phyloP scores from a whole-genome alignment of 2,113 vertebrate species.

The Chloroceryle aenea region DNA sequence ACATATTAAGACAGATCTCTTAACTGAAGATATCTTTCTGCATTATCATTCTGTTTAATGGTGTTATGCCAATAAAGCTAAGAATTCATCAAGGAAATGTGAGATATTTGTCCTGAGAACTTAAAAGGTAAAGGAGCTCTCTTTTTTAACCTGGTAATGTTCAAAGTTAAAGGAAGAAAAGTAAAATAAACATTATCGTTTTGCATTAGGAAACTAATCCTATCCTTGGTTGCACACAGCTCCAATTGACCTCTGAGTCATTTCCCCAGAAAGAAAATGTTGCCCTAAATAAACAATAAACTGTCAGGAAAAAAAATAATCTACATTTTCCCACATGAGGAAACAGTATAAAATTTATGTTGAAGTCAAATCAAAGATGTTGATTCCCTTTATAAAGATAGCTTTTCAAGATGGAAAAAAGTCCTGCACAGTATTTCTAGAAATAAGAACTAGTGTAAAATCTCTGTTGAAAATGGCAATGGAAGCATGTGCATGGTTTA shows the following conservation, averaged over 20 bases:
- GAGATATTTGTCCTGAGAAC: not conserved
- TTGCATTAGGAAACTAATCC: not conserved
- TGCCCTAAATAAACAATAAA: not conserved
- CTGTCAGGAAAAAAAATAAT: not conserved
- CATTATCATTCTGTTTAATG: not conserved
- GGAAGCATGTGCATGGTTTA: not conserved
- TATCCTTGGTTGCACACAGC: not conserved
- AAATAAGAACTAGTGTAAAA: not conserved
- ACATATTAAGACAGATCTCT: not conserved
- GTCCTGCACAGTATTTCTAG: not conserved
- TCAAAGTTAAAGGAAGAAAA: conserved; percentile 15
- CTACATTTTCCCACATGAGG: not conserved
- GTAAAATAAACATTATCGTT: not conserved
- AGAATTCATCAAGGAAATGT: not conserved
- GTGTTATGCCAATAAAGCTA: not conserved
- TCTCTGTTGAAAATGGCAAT: not conserved
- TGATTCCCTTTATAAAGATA: not conserved
- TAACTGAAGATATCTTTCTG: conserved; percentile 8
- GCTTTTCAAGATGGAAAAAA: conserved; percentile 1
- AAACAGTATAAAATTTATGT: not conserved
- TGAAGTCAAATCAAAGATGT: not conserved
- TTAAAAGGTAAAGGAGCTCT: not conserved
- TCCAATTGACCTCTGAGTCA: not conserved
- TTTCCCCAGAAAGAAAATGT: conserved; percentile 10
- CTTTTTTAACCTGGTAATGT: not conserved